These are phyloP conservation scores for Ephydatia muelleri DNA, from an alignment of 37 sponge, comb jelly and placozoan species.

Conservation along the genomic window DNA sequence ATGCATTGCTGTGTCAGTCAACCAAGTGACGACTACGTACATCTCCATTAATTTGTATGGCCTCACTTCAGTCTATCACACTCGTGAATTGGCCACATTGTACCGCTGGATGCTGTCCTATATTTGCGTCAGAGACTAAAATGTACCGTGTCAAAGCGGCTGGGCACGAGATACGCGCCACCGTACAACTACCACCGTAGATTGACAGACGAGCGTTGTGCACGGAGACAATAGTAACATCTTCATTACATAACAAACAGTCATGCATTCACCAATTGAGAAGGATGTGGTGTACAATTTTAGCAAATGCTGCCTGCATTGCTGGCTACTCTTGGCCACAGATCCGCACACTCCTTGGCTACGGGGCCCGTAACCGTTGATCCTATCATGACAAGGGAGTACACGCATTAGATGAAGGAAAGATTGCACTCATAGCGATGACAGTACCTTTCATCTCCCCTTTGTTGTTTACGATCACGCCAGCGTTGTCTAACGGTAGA, in stretches of 20 bases:
- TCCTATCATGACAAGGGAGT: too few relatives aligned
- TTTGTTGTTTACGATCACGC: slow-evolving; percentile 98
- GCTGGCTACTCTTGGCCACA: slow-evolving; percentile 97
- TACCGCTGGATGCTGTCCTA: too few relatives aligned
- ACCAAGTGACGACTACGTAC: too few relatives aligned
- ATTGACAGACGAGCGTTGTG: too few relatives aligned
- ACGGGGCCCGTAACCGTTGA: slow-evolving; percentile 97
- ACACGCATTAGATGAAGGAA: slow-evolving; percentile 57
- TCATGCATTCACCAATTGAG: background rate
- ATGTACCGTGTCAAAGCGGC: too few relatives aligned
- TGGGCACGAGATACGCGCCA: too few relatives aligned
- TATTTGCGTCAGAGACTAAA: too few relatives aligned
- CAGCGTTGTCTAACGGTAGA: slow-evolving; percentile 87
- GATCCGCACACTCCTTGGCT: slow-evolving; percentile 98
- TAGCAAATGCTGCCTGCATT: slow-evolving; percentile 95
- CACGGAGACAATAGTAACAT: background rate
- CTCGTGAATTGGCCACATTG: too few relatives aligned
- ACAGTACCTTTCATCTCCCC: slow-evolving; percentile 98
- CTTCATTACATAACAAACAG: background rate
- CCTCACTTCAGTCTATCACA: too few relatives aligned
- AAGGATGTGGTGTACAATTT: background rate
- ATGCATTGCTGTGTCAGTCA: too few relatives aligned
- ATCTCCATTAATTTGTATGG: too few relatives aligned
- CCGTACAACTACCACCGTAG: too few relatives aligned
- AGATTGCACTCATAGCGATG: slow-evolving; percentile 29